These are phyloP conservation scores for Myotis davidii DNA, from an alignment of 2,113 vertebrate genomes.

Conservation along the genomic window DNA sequence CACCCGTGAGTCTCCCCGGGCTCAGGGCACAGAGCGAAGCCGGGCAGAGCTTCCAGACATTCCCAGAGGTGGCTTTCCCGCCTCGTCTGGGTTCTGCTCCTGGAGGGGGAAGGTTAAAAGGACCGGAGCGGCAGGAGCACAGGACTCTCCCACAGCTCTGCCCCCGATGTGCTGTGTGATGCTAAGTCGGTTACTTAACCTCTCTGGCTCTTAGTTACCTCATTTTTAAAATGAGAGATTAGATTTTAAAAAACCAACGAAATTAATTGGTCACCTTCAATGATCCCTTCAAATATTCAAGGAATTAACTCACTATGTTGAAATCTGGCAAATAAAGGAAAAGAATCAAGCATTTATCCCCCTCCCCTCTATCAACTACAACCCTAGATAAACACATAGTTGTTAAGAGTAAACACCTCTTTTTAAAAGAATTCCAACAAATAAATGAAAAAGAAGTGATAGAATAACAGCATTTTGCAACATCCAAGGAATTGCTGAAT, in stretches of 20 bases:
- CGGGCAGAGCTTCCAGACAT: neutral
- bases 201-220: neutral
- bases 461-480: neutral
- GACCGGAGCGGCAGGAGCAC: neutral
- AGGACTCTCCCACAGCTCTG: neutral
- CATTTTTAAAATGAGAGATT: neutral
- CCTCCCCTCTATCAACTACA: neutral
- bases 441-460: neutral
- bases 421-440: neutral
- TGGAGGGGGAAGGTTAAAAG: neutral
- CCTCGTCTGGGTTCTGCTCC: neutral
- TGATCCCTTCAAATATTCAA: neutral
- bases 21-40: neutral
- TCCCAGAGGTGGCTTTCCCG: neutral
- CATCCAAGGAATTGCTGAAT: neutral
- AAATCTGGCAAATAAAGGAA: constrained; percentile 2
- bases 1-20: neutral
- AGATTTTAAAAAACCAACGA: neutral
- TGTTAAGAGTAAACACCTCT: neutral
- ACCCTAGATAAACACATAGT: neutral
- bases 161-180: neutral
- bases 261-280: neutral
- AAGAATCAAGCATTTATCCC: neutral
- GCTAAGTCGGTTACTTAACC: neutral
- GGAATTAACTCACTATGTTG: neutral